Evolutionary conservation across 2,113 vertebrate genomes (phyloP), one percentile per base, ranked within the genome.

Genomic region (Corythaeola cristata): DNA sequence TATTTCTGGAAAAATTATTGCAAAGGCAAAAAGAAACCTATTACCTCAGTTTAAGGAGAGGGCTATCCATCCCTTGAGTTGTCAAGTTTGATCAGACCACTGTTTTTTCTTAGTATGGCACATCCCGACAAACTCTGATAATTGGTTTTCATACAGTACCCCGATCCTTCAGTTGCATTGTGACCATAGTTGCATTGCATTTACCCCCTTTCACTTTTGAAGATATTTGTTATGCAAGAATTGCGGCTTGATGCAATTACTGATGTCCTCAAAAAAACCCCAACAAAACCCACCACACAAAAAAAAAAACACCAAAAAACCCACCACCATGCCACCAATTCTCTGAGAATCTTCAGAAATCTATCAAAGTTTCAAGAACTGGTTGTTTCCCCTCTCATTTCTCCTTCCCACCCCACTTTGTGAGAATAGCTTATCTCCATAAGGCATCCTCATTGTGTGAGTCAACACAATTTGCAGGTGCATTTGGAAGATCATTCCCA

Each of bases 151-250:
- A 75, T 22, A 45, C 4, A 58, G 8, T 16, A 80, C 28, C 10
- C 62, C 58, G 21, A 71, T 58, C 30, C 10, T 58, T 74, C 33
- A 75, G 47, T 7, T 81, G 44, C 59, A 84, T 32, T 5, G 5
- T 18, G 30, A 77, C 15, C 22, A 41, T 2, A 53, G 23, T 3
- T 83, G 27, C 10, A 33, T 5, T 85, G 52, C 24, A 75, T 37
- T 53, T 90, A 27, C 44, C 44, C 6, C 81, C 69, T 62, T 35
- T 9, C 16, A 53, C 24, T 58, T 85, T 20, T 62, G 30, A 78
- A 71, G 28, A 74, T 7, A 50, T 62, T 85, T 0, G 0, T 11
- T 66, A 79, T 0, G 0, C 30, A 81, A 76, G 11, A 77, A 49
- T 71, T 74, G n/a, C 8, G 35, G 13, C 30, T 69, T 37, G 44